Percentiles rank a stretch among this genome's conserved stretches.
Evolutionary conservation across 1,140 invertebrate species (phyloP).

Genomic region (Macrotrachela quadricornifera): DNA sequence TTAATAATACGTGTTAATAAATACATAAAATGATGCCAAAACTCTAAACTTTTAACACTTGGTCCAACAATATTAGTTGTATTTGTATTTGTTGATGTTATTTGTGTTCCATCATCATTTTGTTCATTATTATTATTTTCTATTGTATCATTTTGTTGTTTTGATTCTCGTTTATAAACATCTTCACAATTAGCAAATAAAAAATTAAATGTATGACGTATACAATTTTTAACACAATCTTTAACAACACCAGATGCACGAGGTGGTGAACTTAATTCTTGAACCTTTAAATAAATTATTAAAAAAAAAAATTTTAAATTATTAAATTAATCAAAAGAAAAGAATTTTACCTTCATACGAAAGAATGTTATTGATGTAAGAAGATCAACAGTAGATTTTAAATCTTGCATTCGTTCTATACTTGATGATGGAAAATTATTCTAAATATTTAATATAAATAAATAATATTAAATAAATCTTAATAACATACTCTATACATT

Average conservation of each 20-base stretch:
- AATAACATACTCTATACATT: conserved; percentile 58
- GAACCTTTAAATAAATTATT: no score
- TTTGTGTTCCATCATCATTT: conserved; percentile 12
- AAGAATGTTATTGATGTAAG: conserved; percentile 99
- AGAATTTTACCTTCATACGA: conserved; percentile 67
- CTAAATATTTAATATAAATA: conserved; percentile 14
- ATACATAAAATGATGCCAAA: conserved; percentile 9
- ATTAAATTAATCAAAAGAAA: background rate
- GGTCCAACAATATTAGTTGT: conserved; percentile 82
- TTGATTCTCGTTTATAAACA: conserved; percentile 61
- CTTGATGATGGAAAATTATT: conserved; percentile 97
- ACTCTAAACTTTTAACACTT: conserved; percentile 9
- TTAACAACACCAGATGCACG: conserved; percentile 90
- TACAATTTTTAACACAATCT: conserved; percentile 93
- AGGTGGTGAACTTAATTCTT: conserved; percentile 87
- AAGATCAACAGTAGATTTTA: conserved; percentile 94
- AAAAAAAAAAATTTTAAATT: background rate
- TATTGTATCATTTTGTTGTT: background rate
- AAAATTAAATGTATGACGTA: conserved; percentile 89
- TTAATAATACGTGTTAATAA: conserved; percentile 10
- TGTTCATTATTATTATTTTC: background rate
- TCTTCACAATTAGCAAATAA: conserved; percentile 94
- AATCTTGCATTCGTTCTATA: conserved; percentile 83
- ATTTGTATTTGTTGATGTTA: conserved; percentile 42
- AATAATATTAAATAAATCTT: background rate